phyloP scores from a whole-genome alignment of 1,140 invertebrate species.

The Leptoteleia sp. region DNA sequence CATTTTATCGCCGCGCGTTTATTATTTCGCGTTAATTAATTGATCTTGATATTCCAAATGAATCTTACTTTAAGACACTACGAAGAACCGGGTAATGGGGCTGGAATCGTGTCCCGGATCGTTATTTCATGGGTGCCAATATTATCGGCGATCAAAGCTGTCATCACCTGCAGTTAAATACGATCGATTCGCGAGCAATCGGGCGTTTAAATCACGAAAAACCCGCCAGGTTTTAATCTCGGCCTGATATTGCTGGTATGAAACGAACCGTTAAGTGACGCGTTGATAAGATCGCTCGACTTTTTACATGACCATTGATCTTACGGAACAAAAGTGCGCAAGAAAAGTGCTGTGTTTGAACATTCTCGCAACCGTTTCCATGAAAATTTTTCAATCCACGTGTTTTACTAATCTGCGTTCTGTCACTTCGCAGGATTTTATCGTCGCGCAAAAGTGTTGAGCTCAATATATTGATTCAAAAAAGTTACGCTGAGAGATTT shows the following conservation, averaged over 20 bases:
- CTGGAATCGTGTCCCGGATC: not conserved
- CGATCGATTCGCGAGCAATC: slow-evolving; percentile 37
- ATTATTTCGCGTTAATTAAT: slow-evolving; percentile 25
- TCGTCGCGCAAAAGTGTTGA: no score
- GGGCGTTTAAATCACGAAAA: slow-evolving; percentile 48
- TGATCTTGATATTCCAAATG: slow-evolving; percentile 13
- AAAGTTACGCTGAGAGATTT: no score
- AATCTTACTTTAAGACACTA: slow-evolving; percentile 12
- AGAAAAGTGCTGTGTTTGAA: slow-evolving; percentile 27
- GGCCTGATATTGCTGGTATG: slow-evolving; percentile 29
- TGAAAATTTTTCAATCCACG: not conserved
- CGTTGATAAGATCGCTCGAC: slow-evolving; percentile 33
- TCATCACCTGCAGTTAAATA: slow-evolving; percentile 48
- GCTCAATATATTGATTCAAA: no score
- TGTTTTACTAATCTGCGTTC: slow-evolving; percentile 18
- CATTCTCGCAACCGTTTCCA: slow-evolving; percentile 1
- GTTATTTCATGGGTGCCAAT: slow-evolving; percentile 40
- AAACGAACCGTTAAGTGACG: slow-evolving; percentile 46
- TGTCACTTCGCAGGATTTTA: no score
- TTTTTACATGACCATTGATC: slow-evolving; percentile 37
- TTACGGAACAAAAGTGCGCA: slow-evolving; percentile 25
- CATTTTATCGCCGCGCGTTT: slow-evolving; percentile 8
- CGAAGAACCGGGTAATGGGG: not conserved
- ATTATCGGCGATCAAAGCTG: slow-evolving; percentile 48
- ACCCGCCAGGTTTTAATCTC: slow-evolving; percentile 40